A percentile compares a stretch with the other conserved stretches of the same genome.
Conservation (phyloP, 2,888 invertebrate genomes). For the Drosophila dives region DNA sequence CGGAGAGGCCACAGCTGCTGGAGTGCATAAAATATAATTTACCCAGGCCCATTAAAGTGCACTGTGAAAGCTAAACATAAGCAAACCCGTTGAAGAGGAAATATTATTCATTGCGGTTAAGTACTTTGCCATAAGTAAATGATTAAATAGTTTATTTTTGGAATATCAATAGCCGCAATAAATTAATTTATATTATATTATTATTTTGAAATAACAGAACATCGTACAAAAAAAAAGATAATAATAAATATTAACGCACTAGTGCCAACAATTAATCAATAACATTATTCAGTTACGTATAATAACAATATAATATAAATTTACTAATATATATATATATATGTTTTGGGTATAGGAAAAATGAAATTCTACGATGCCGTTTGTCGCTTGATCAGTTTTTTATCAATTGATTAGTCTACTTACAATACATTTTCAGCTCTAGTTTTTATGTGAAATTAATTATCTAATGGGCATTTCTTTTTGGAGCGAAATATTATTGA, state of each 20-base stretch:
- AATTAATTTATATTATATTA: no score
- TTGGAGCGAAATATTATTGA: background rate
- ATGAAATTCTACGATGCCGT: no score
- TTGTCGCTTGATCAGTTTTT: no score
- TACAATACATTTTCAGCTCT: no score
- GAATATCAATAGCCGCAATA: background rate
- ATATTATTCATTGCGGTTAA: background rate
- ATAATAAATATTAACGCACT: no score
- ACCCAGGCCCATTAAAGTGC: background rate
- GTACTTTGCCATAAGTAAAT: background rate
- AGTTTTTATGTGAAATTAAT: no score
- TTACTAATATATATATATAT: no score
- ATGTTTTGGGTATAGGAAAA: no score
- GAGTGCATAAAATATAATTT: background rate
- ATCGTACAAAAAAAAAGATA: no score
- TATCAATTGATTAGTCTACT: no score
- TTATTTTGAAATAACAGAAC: no score
- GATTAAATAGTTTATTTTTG: background rate
- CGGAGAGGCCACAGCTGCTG: background rate
- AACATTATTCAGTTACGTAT: conserved; percentile 57
- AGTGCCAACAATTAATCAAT: no score
- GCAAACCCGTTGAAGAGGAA: background rate
- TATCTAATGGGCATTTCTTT: background rate
- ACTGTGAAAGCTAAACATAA: background rate
- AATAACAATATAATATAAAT: conserved; percentile 59